Conservation (phyloP, 2,797 vertebrate species). For the Gymnothorax reevesii region DNA sequence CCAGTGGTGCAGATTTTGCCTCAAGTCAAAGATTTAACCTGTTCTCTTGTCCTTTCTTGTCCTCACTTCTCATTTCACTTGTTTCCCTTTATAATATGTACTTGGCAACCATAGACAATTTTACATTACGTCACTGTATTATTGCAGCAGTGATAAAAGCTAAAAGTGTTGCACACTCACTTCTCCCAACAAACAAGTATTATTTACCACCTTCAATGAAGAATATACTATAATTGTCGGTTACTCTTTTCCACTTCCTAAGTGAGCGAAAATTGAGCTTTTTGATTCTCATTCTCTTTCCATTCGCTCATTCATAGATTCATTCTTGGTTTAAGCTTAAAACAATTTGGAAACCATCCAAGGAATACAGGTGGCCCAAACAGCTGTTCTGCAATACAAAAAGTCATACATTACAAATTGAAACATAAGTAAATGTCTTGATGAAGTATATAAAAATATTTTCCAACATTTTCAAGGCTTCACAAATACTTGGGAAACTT, state of each 20-base stretch:
- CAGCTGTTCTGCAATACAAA: background rate
- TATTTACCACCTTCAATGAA: background rate
- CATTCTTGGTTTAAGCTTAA: background rate
- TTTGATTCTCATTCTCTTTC: background rate
- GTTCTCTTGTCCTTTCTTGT: background rate
- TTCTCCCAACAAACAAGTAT: background rate
- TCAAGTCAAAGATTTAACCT: background rate
- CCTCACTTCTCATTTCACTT: background rate
- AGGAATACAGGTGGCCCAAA: background rate
- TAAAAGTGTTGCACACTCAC: background rate
- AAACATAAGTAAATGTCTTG: conserved; percentile 1
- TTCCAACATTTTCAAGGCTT: conserved; percentile 6
- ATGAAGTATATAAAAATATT: background rate
- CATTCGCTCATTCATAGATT: background rate
- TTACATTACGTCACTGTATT: background rate
- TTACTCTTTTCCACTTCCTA: background rate
- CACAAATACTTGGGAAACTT: background rate
- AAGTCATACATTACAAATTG: background rate
- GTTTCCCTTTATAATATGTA: background rate
- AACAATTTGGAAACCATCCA: conserved; percentile 1
- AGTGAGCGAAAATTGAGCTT: background rate
- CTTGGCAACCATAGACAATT: background rate
- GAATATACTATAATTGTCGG: background rate
- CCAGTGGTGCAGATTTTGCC: background rate
- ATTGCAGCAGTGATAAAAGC: background rate